A percentile compares a stretch with the other conserved stretches of the same genome.
Evolutionary conservation across 2,797 vertebrate species (phyloP).

Genomic region (Cynodonichthys magdalenae): DNA sequence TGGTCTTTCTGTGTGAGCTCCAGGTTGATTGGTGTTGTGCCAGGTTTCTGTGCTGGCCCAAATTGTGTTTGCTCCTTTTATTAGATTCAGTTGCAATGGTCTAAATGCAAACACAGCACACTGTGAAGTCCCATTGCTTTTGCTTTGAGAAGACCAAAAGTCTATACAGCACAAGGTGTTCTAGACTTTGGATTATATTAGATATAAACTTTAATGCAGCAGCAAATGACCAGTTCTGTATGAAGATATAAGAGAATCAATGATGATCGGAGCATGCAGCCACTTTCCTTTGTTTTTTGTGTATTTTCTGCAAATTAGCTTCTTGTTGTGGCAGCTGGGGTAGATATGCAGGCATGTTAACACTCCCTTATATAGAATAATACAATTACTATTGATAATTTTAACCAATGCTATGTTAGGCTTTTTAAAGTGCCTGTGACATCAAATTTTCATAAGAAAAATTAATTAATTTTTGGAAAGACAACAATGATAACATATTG

Average conservation of each 20-base stretch:
- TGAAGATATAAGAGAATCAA: neutral
- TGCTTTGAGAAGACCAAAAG: constrained; percentile 8
- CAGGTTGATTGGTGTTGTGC: constrained; percentile 62
- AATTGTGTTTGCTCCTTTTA: constrained; percentile 51
- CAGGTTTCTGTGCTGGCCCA: constrained; percentile 54
- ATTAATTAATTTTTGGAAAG: no score
- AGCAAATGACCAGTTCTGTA: neutral
- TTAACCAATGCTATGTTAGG: neutral
- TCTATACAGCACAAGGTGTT: neutral
- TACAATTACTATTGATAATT: neutral
- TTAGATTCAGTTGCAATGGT: constrained; percentile 27
- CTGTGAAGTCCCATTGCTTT: constrained; percentile 19
- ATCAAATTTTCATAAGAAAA: neutral
- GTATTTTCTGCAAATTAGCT: no score
- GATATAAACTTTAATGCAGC: neutral
- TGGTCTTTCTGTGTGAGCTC: constrained; percentile 37
- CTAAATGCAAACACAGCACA: constrained; percentile 24
- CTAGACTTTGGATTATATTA: neutral
- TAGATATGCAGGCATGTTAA: no score
- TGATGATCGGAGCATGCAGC: neutral
- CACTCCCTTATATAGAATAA: neutral
- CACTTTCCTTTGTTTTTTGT: neutral
- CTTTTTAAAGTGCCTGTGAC: neutral
- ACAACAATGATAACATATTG: no score
- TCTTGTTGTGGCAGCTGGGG: no score